Conservation (phyloP, 2,888 invertebrate genomes). For the Lithophane leautieri region DNA sequence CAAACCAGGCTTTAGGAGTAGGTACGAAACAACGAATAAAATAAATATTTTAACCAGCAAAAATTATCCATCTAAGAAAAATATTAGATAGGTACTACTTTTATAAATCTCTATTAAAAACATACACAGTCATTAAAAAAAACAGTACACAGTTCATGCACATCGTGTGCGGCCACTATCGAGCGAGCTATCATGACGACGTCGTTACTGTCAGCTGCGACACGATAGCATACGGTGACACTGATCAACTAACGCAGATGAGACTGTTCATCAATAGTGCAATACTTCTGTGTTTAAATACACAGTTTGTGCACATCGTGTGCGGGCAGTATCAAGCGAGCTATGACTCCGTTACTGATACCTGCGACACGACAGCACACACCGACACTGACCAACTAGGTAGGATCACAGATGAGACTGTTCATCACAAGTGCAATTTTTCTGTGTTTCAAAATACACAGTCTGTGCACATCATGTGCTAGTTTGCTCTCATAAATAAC, state of each 20-base stretch:
- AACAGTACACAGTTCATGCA: constrained; percentile 47
- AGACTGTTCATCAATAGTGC: constrained; percentile 11
- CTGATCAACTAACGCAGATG: constrained; percentile 67
- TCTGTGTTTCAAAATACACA: neutral
- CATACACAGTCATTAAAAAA: constrained; percentile 15
- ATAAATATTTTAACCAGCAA: neutral
- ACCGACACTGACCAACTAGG: constrained; percentile 70
- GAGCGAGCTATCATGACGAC: constrained; percentile 81
- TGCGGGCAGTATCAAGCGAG: constrained; percentile 82
- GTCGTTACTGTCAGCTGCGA: constrained; percentile 84
- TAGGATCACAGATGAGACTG: neutral
- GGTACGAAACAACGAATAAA: neutral
- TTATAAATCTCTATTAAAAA: constrained; percentile 12
- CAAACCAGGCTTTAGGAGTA: neutral
- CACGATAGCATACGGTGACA: constrained; percentile 78
- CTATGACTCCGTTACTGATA: constrained; percentile 85
- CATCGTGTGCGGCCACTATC: constrained; percentile 87
- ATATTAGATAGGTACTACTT: neutral
- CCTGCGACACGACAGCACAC: constrained; percentile 78
- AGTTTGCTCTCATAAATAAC: too few species aligned
- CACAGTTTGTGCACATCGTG: constrained; percentile 74
- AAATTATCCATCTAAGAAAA: neutral
- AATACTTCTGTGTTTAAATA: constrained; percentile 67
- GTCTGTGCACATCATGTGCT: neutral
- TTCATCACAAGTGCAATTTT: neutral